Base-by-base conservation (phyloP, 37 sponge, comb jelly and placozoan genomes). In the Spongilla lacustris region DNA sequence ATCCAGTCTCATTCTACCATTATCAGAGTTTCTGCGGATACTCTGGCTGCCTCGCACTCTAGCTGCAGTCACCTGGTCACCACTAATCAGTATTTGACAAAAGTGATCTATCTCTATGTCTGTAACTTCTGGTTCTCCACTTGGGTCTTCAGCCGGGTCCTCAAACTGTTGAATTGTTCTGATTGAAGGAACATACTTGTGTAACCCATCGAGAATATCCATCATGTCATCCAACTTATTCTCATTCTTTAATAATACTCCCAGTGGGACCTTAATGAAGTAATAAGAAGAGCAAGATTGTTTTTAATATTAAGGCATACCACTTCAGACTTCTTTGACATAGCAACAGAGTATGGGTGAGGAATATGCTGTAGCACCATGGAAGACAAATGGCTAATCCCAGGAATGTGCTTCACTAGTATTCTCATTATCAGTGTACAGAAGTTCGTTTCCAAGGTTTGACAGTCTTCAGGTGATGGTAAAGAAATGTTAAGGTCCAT, bases 141-240 rank as follows among this genome's bases (percentile, higher is more conserved):
- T n/a, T n/a, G n/a, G n/a, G n/a, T n/a, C n/a, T n/a, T 22, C 49
- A 11, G 48, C 23, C 14, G 35, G 23, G 26, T 35, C 17, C 26
- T 32, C 38, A 32, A 36, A 32, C 35, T 13, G 11, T 32, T 32
- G 36, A 11, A 76, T 32, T 26, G 38, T 76, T 36, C 26, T 6
- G 17, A 36, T 17, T 36, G 77, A 36, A 28, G 79, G 79, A 36
- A 77, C 73, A n/a, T 72, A 72, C 73, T 72, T 32, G 31, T 72
- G 73, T 13, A 72, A 32, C 14, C 27, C 31, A 33, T 72, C 73
- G 12, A 72, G 14, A 21, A 72, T 72, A 21, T 72, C 73, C 25
- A 72, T 21, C 73, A 72, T 72, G 12, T 46, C 46, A 46, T 46
- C 46, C 46, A 46, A 8, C 46, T 46, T 46, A 8, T 46, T 46